Evolutionary conservation across 2,113 vertebrate genomes (phyloP).

Genomic region (Struthidea cinerea): DNA sequence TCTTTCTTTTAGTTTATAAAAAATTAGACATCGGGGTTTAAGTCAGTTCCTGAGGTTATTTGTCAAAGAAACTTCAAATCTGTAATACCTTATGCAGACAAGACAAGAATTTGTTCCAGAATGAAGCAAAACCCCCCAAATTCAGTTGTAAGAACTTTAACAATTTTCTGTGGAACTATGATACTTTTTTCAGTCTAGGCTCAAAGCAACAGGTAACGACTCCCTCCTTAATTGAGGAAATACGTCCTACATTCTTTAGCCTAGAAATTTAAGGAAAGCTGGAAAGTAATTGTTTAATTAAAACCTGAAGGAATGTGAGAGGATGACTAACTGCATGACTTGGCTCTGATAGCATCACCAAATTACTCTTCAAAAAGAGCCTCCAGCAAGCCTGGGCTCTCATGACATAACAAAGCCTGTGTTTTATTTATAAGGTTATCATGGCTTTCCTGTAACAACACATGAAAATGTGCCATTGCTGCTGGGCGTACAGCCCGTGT

Average conservation of each 20-base stretch:
- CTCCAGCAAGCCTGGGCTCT: background rate
- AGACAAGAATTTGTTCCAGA: background rate
- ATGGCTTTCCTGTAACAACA: background rate
- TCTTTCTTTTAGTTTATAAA: background rate
- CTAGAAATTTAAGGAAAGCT: conserved; percentile 9
- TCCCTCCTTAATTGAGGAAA: background rate
- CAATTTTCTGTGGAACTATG: background rate
- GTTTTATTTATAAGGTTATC: conserved; percentile 20
- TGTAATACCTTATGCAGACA: background rate
- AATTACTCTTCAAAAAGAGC: background rate
- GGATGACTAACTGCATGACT: background rate
- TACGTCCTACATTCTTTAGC: background rate
- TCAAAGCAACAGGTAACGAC: background rate
- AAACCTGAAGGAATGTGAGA: background rate
- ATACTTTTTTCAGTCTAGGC: background rate
- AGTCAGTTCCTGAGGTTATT: background rate
- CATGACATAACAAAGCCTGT: background rate
- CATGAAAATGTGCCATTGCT: background rate
- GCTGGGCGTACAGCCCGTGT: rapidly evolving
- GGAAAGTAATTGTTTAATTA: conserved; percentile 29
- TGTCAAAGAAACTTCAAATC: background rate
- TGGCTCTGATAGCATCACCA: background rate
- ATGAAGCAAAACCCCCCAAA: background rate
- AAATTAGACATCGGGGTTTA: background rate
- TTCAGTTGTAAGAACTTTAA: background rate